Evolutionary conservation across 2,113 vertebrate species (phyloP).

Genomic region (Diglossa brunneiventris): DNA sequence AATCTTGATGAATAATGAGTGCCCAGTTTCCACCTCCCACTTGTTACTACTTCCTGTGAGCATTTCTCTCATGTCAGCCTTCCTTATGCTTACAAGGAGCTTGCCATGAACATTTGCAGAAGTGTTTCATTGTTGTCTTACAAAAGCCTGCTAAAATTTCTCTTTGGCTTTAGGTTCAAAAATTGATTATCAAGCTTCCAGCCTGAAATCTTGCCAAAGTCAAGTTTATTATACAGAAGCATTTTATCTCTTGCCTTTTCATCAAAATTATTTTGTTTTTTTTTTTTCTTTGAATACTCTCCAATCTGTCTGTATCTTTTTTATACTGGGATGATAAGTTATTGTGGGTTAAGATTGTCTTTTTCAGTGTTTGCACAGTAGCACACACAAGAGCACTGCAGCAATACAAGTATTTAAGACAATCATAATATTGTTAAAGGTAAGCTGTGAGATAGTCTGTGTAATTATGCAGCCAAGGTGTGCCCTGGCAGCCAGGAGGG

Average conservation of each 20-base stretch:
- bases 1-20: background rate
- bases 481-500: background rate
- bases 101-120: background rate
- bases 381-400: background rate
- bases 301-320: background rate
- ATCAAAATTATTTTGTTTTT: background rate
- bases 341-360: background rate
- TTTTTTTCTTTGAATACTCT: background rate
- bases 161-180: background rate
- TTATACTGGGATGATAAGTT: background rate
- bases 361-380: background rate
- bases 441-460: background rate
- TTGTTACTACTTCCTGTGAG: background rate
- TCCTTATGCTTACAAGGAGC: background rate
- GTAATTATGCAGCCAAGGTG: background rate
- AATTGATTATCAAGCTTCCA: background rate
- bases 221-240: background rate
- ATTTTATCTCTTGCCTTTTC: background rate
- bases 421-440: background rate
- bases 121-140: background rate
- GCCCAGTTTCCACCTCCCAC: background rate
- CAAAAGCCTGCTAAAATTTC: background rate
- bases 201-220: background rate
- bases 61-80: background rate
- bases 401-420: background rate